Percentiles rank a stretch among this genome's conserved stretches.
These are phyloP conservation scores for Ochropacha duplaris DNA, from an alignment of 2,888 invertebrate genomes.

Conservation along the genomic window DNA sequence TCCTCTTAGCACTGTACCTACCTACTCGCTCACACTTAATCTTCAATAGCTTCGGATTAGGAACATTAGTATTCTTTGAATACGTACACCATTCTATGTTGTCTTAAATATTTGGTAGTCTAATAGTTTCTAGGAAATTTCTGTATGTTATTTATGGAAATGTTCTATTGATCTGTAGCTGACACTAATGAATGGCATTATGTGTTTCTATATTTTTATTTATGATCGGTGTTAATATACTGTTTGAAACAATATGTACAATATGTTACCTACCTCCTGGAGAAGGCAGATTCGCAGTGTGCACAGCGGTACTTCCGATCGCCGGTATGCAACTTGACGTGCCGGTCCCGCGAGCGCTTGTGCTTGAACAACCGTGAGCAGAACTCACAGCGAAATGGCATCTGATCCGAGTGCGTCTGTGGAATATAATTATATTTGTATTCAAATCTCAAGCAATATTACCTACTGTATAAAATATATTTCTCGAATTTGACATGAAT, in stretches of 20 bases:
- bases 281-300: constrained; percentile 96
- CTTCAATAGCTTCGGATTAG: constrained; percentile 51
- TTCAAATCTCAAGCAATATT: too few relatives aligned
- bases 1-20: constrained; percentile 35
- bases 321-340: constrained; percentile 96
- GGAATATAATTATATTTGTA: constrained; percentile 59
- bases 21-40: constrained; percentile 34
- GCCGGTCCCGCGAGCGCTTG: constrained; percentile 96
- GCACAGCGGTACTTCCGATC: constrained; percentile 95
- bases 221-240: not conserved
- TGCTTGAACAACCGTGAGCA: constrained; percentile 97
- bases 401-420: constrained; percentile 95
- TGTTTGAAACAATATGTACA: too few relatives aligned
- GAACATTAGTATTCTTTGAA: constrained; percentile 47
- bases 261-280: constrained; percentile 88
- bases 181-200: not conserved
- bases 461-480: too few relatives aligned
- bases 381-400: constrained; percentile 96
- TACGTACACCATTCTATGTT: constrained; percentile 16
- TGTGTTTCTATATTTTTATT: not conserved
- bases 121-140: constrained; percentile 10
- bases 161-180: not conserved
- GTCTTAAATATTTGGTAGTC: constrained; percentile 20
- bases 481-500: too few relatives aligned
- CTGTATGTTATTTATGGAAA: not conserved